A percentile compares a stretch with the other conserved stretches of the same genome.
These are phyloP conservation scores for Mactra quadrangularis DNA, from an alignment of 1,140 invertebrate species.

Conservation along the genomic window DNA sequence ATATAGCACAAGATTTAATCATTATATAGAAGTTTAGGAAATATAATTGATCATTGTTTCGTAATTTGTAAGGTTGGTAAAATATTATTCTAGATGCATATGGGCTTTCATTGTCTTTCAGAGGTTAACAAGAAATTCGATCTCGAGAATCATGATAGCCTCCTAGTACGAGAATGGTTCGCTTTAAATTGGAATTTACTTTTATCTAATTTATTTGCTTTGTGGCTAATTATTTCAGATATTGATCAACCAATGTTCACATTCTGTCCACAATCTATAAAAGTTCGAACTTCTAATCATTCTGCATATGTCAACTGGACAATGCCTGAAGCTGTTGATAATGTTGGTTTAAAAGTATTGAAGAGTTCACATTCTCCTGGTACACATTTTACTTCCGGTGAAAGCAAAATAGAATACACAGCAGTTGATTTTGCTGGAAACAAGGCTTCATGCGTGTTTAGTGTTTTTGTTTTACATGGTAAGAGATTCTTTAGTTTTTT, in stretches of 20 bases:
- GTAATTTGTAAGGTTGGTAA: too few relatives aligned
- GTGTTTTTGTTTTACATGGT: constrained; percentile 72
- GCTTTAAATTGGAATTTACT: too few relatives aligned
- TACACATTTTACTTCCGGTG: constrained; percentile 65
- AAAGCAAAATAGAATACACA: constrained; percentile 69
- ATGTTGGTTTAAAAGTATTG: constrained; percentile 59
- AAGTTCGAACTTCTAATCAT: constrained; percentile 63
- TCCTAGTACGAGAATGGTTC: too few relatives aligned
- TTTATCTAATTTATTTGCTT: too few relatives aligned
- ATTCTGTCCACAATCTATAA: constrained; percentile 68
- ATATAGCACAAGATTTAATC: too few relatives aligned
- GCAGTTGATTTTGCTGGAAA: constrained; percentile 73
- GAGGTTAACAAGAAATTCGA: too few relatives aligned
- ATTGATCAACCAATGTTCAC: constrained; percentile 69
- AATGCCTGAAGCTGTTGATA: constrained; percentile 69
- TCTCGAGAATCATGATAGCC: too few relatives aligned
- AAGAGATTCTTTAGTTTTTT: neutral
- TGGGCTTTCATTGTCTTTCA: too few relatives aligned
- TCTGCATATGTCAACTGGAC: constrained; percentile 68
- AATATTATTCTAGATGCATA: too few relatives aligned
- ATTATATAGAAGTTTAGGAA: too few relatives aligned
- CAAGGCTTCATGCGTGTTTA: constrained; percentile 70
- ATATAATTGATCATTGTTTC: too few relatives aligned
- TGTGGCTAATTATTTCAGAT: constrained; percentile 60
- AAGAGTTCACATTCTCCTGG: constrained; percentile 64